phyloP scores from a whole-genome alignment of 1,140 invertebrate genomes.

The Drosophila littoralis region DNA sequence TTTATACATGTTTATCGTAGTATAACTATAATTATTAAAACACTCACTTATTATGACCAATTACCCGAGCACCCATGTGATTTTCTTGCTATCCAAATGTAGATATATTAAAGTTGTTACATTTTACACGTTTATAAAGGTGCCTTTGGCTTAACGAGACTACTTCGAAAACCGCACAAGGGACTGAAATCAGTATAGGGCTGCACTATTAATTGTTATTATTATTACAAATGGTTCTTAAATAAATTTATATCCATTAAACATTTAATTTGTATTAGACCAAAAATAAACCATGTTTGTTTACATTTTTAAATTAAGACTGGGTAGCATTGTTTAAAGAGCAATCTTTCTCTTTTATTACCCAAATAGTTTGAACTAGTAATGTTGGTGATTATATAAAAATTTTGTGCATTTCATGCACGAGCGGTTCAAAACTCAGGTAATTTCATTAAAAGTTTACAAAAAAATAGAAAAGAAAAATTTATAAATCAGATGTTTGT shows the following conservation, averaged over 20 bases:
- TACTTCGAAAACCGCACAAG: conserved; percentile 26
- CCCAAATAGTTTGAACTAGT: conserved; percentile 22
- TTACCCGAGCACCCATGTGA: conserved; percentile 54
- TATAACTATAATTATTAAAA: conserved; percentile 67
- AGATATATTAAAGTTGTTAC: conserved; percentile 15
- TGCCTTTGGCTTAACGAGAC: conserved; percentile 40
- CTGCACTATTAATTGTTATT: conserved; percentile 22
- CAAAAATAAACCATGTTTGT: conserved; percentile 26
- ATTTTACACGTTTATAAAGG: conserved; percentile 65
- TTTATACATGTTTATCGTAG: conserved; percentile 71
- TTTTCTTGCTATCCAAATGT: conserved; percentile 39
- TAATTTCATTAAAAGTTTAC: conserved; percentile 16
- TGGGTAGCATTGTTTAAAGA: conserved; percentile 53
- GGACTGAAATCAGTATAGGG: conserved; percentile 44
- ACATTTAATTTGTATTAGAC: conserved; percentile 14
- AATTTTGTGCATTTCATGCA: conserved; percentile 66
- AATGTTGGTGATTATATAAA: conserved; percentile 27
- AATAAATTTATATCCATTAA: conserved; percentile 13
- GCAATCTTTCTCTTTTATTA: conserved; percentile 28
- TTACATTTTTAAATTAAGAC: conserved; percentile 58
- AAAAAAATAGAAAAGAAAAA: conserved; percentile 1
- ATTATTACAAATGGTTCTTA: conserved; percentile 49
- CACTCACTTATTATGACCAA: conserved; percentile 50
- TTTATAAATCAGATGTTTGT: conserved; percentile 35
- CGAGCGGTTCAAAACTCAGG: conserved; percentile 63